Conservation (phyloP, 1,140 invertebrate genomes). For the Hermetia illucens region DNA sequence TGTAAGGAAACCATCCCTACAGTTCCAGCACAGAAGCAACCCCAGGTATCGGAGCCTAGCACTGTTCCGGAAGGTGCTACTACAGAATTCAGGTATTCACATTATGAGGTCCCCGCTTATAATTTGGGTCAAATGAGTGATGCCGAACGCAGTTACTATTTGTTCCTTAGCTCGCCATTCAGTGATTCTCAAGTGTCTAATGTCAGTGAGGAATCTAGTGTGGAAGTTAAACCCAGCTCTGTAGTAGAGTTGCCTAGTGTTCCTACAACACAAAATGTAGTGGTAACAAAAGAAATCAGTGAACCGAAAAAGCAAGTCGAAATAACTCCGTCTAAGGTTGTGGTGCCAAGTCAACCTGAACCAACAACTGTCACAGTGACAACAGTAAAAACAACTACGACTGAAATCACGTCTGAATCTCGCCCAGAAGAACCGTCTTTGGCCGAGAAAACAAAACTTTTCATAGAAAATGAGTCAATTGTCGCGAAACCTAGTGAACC, state of each 20-base stretch:
- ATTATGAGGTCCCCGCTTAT: constrained; percentile 1
- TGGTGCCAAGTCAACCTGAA: neutral
- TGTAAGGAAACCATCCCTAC: too few relatives aligned
- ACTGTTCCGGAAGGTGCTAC: too few relatives aligned
- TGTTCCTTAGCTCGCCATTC: constrained; percentile 2
- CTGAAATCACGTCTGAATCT: too few relatives aligned
- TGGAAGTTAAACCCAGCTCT: neutral
- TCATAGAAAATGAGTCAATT: too few relatives aligned
- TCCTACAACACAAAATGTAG: neutral
- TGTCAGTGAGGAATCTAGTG: constrained; percentile 3
- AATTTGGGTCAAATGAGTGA: constrained; percentile 2
- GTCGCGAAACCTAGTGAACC: too few relatives aligned
- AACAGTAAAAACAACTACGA: too few relatives aligned
- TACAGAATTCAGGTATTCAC: constrained; percentile 6
- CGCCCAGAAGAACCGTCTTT: too few relatives aligned
- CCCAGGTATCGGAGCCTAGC: too few relatives aligned
- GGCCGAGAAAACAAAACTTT: too few relatives aligned
- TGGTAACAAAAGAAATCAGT: constrained; percentile 2
- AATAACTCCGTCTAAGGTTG: neutral
- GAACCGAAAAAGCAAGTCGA: constrained; percentile 2
- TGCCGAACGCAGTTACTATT: constrained; percentile 4
- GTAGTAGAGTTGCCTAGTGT: neutral
- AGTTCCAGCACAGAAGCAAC: too few relatives aligned
- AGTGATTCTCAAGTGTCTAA: neutral
- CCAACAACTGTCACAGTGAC: too few relatives aligned